Conservation (phyloP, 37 sponge, comb jelly and placozoan species). For the Halisarca cf. caerulea region DNA sequence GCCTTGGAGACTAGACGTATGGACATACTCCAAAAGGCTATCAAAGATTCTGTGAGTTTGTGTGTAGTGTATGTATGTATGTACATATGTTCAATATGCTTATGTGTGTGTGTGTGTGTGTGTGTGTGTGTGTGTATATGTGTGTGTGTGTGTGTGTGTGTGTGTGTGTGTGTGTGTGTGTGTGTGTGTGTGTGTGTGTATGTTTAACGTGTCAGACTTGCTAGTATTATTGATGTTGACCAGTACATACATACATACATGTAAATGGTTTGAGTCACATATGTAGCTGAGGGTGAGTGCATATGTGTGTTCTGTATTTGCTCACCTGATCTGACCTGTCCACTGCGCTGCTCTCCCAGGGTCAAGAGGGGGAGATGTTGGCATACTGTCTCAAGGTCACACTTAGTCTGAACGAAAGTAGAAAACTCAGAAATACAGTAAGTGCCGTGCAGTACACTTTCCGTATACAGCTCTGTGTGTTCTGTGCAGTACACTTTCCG, state of each 20-base stretch:
- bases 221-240: too few relatives aligned
- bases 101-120: too few relatives aligned
- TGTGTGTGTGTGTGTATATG: too few relatives aligned
- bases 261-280: too few relatives aligned
- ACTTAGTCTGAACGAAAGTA: conserved; percentile 68
- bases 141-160: too few relatives aligned
- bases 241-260: too few relatives aligned
- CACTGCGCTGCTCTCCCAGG: conserved; percentile 29
- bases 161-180: too few relatives aligned
- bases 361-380: conserved; percentile 64
- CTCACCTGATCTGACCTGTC: background rate
- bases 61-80: background rate
- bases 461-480: background rate
- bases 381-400: conserved; percentile 81
- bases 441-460: background rate
- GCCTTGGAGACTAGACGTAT: conserved; percentile 91
- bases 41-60: conserved; percentile 69
- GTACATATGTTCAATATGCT: too few relatives aligned
- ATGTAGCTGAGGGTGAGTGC: too few relatives aligned
- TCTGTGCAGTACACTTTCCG: background rate
- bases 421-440: conserved; percentile 71
- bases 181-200: too few relatives aligned
- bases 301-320: too few relatives aligned
- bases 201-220: too few relatives aligned
- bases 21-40: conserved; percentile 83